Conservation (phyloP, 2,888 invertebrate genomes). For the Hypsopygia costalis region DNA sequence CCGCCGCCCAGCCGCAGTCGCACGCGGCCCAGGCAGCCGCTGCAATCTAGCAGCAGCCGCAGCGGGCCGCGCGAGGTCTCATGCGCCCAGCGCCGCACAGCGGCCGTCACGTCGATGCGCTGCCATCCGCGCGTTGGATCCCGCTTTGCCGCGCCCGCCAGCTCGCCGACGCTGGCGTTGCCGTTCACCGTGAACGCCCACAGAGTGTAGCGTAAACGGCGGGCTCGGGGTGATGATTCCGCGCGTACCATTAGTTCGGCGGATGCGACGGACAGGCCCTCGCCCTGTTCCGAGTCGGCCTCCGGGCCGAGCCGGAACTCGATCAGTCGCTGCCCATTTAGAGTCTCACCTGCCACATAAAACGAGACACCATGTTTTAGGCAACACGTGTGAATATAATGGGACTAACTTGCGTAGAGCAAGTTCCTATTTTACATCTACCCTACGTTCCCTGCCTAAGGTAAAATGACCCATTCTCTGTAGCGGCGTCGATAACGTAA, state of each 20-base stretch:
- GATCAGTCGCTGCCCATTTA: constrained; percentile 91
- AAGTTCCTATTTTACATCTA: neutral
- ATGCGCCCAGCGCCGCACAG: constrained; percentile 86
- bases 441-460: constrained; percentile 40
- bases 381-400: no score
- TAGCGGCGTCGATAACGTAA: constrained; percentile 29
- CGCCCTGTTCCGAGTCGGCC: constrained; percentile 63
- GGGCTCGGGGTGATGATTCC: constrained; percentile 47
- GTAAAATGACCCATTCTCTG: constrained; percentile 60
- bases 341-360: constrained; percentile 84
- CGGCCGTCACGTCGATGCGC: constrained; percentile 90
- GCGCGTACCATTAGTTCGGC: constrained; percentile 88
- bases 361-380: neutral
- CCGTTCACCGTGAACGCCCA: constrained; percentile 87
- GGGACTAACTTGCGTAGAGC: neutral
- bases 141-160: constrained; percentile 77
- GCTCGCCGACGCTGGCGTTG: constrained; percentile 79
- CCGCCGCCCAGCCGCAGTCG: constrained; percentile 82
- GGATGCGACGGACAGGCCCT: constrained; percentile 86
- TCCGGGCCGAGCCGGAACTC: constrained; percentile 90
- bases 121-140: constrained; percentile 88
- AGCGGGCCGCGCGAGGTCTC: constrained; percentile 78
- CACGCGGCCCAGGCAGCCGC: constrained; percentile 88
- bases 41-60: constrained; percentile 91
- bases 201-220: constrained; percentile 80